A percentile compares a stretch with the other conserved stretches of the same genome.
These are phyloP conservation scores for Psephotus haematonotus DNA, from an alignment of 2,113 vertebrate genomes.

Conservation along the genomic window DNA sequence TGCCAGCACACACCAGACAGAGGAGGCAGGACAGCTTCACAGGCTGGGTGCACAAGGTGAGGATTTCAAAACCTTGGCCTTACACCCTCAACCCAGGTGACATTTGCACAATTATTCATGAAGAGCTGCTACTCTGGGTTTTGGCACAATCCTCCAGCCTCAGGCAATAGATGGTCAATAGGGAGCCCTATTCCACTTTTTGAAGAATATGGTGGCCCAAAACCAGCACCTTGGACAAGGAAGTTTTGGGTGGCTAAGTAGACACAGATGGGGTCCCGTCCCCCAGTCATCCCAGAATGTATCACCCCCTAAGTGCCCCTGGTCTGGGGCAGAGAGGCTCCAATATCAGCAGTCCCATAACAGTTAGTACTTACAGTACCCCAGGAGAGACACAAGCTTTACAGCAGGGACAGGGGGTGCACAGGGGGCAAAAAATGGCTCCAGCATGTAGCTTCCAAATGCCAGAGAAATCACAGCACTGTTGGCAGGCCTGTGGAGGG, in stretches of 20 bases:
- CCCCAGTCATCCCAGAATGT: neutral
- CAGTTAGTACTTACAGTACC: conserved; percentile 80
- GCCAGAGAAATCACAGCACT: conserved; percentile 82
- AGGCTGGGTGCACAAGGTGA: neutral
- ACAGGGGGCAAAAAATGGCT: conserved; percentile 85
- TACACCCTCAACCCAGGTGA: neutral
- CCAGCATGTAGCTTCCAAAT: conserved; percentile 86
- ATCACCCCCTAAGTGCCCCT: neutral
- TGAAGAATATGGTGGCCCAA: neutral
- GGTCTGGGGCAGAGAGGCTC: neutral
- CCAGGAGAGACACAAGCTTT: conserved; percentile 81
- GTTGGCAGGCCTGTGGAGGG: conserved; percentile 78
- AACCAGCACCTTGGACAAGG: neutral
- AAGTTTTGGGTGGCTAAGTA: neutral
- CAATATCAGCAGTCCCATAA: rapidly evolving
- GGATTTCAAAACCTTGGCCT: neutral
- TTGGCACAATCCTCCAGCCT: neutral
- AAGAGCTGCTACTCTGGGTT: neutral
- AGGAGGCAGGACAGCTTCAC: neutral
- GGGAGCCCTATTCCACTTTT: neutral
- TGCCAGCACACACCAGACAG: neutral
- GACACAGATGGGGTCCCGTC: rapidly evolving
- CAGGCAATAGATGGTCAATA: neutral
- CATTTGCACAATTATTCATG: neutral
- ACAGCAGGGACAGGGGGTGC: conserved; percentile 74